These are phyloP conservation scores for Parus major DNA, from an alignment of 2,113 vertebrate genomes.

Conservation along the genomic window DNA sequence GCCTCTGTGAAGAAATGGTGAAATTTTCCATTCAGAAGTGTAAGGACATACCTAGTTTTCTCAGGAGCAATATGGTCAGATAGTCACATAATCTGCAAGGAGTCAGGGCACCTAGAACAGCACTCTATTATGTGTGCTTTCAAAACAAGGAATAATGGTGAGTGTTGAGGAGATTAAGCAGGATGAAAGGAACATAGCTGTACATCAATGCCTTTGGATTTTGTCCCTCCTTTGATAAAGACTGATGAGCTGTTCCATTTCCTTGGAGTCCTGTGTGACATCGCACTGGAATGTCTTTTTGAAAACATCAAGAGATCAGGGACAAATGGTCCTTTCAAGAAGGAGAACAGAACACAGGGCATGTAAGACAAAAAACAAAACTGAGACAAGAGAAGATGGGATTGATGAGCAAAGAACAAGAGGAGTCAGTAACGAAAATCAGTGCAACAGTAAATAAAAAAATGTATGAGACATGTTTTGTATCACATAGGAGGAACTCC, in stretches of 20 bases:
- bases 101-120: neutral
- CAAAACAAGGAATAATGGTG: neutral
- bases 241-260: neutral
- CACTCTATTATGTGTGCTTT: neutral
- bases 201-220: neutral
- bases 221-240: neutral
- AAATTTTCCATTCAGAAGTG: neutral
- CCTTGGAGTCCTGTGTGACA: neutral
- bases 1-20: neutral
- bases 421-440: neutral
- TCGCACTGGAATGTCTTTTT: neutral
- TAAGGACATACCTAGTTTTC: neutral
- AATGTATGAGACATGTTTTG: neutral
- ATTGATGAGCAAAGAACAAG: neutral
- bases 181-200: neutral
- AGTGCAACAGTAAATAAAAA: neutral
- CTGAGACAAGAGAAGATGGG: neutral
- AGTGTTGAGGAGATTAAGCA: neutral
- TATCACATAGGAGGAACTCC: neutral
- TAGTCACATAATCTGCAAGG: neutral
- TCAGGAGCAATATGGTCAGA: neutral
- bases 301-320: neutral
- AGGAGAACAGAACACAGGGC: neutral
- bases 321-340: neutral
- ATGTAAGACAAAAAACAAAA: neutral